Conservation (phyloP, 2,888 invertebrate genomes). For the Synergus itoensis region DNA sequence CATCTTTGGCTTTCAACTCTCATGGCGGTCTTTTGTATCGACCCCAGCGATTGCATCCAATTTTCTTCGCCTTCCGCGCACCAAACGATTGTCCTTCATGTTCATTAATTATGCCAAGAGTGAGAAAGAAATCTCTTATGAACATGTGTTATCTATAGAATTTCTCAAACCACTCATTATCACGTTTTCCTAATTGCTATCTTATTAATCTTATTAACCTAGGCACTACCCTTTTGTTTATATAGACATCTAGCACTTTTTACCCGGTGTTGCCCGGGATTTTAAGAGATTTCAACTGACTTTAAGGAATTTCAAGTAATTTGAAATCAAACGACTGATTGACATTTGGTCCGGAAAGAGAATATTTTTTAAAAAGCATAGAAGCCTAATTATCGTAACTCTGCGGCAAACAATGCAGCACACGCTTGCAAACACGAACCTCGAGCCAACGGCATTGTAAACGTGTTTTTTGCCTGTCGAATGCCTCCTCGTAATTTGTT, state of each 20-base stretch:
- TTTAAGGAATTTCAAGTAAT: not conserved
- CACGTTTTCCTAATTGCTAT: not conserved
- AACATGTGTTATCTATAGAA: not conserved
- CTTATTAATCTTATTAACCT: not conserved
- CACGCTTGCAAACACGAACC: constrained; percentile 56
- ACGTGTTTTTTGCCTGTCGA: constrained; percentile 57
- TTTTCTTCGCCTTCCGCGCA: constrained; percentile 22
- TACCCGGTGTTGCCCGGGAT: too few relatives aligned
- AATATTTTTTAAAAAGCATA: not conserved
- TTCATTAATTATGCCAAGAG: constrained; percentile 31
- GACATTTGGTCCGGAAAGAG: not conserved
- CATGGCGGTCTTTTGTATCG: constrained; percentile 36
- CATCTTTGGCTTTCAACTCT: constrained; percentile 28
- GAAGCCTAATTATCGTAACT: constrained; percentile 22
- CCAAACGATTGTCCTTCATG: not conserved
- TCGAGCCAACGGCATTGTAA: constrained; percentile 57
- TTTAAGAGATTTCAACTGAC: too few relatives aligned
- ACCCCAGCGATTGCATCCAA: constrained; percentile 22
- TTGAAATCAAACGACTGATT: not conserved
- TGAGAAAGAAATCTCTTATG: not conserved
- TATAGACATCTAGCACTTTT: not conserved
- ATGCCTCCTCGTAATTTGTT: constrained; percentile 66
- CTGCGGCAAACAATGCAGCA: constrained; percentile 43
- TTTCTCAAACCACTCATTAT: constrained; percentile 26
- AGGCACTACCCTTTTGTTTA: not conserved